A percentile compares a stretch with the other conserved stretches of the same genome.
Conservation (phyloP, 2,888 invertebrate genomes). For the Mayetiola destructor region DNA sequence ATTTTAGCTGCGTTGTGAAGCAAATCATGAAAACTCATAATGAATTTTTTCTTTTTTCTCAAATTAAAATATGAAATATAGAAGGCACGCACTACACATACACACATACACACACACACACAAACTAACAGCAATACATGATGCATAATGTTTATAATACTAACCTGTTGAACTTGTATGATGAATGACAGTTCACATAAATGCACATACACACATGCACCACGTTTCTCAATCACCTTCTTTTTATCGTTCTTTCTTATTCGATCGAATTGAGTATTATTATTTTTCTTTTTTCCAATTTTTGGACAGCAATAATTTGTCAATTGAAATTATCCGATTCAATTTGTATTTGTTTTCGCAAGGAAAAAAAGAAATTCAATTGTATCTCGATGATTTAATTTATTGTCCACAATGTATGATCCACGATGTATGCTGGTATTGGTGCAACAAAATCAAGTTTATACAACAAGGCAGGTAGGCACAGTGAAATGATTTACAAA, state of each 20-base stretch:
- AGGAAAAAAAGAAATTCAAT: neutral
- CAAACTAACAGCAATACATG: neutral
- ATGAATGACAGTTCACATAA: constrained; percentile 4
- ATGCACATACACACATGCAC: neutral
- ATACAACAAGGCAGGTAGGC: neutral
- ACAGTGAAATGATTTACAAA: neutral
- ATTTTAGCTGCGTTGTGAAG: too few species aligned
- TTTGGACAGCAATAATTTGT: neutral
- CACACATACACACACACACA: neutral
- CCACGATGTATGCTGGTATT: neutral
- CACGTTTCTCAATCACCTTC: neutral
- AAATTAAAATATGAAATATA: neutral
- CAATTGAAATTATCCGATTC: too few species aligned
- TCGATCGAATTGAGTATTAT: neutral
- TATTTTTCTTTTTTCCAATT: neutral
- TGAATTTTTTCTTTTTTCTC: too few species aligned
- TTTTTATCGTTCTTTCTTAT: neutral
- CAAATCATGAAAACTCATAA: too few species aligned
- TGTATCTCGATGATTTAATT: neutral
- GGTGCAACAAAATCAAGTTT: constrained; percentile 4
- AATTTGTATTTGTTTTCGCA: neutral
- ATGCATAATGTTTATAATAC: neutral
- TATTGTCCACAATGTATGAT: too few species aligned
- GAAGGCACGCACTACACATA: neutral
- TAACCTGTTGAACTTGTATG: constrained; percentile 3